Evolutionary conservation across 2,888 invertebrate genomes (phyloP), one percentile per base, ranked within the genome.

Genomic region (Sphaerophoria rueppellii): DNA sequence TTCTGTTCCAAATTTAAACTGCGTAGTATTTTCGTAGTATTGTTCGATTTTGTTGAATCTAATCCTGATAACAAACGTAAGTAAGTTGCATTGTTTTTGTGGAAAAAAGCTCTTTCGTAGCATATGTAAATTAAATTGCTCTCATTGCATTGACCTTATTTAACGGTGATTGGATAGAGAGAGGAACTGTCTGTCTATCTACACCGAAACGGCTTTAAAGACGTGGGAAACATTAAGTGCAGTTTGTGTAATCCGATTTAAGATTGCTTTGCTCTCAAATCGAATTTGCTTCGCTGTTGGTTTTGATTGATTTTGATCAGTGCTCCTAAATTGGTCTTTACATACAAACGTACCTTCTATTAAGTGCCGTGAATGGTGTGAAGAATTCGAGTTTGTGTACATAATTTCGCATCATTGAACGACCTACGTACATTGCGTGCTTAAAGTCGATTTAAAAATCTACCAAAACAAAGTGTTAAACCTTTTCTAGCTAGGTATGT

Each of bases 121-220:
- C 60, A 69, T 81, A 85, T 80, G 85, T 65, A 77, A 81, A 81
- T 85, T 81, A 77, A 85, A 77, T 70, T 85, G 80, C 72, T 73
- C 70, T 11, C 48, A 77, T 85, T 81, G 76, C 77, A 81, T 80
- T 81, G 80, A 85, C 80, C 85, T 70, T 85, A 85, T 81, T 85
- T 69, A 43, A 58, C 24, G 35, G 54, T 58, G 50, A 69, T 71
- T 79, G 50, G 61, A 35, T 52, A 48, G 9, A 48, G 57, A 50
- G 52, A 63, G 12, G 61, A 40, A 32, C 32, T 61, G 46, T 6
- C 6, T 43, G 11, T 50, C 65, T 65, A 16, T 14, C 5, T 35
- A 12, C 16, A 52, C 48, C 16, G 11, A 40, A 40, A 16, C n/a
- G 40, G 40, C 40, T 67, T 67, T 54, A 67, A 43, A 67, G 67